Evolutionary conservation across 2,797 vertebrate species (phyloP), one percentile per base, ranked within the genome.

Genomic region (Bovichtus diacanthus): DNA sequence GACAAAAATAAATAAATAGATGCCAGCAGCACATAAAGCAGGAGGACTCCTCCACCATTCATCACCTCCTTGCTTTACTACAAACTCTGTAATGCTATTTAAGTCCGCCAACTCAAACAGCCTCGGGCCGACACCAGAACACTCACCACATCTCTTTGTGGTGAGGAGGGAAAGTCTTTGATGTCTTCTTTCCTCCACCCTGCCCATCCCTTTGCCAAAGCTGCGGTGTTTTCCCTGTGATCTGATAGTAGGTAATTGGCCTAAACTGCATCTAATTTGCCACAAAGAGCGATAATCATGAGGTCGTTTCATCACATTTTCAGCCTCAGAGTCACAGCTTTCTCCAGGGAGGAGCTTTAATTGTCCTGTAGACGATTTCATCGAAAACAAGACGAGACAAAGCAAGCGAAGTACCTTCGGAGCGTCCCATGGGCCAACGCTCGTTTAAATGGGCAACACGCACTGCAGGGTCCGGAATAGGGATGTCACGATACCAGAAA

Each of bases 221-320:
- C 12, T 13, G 65, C 43, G 75, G 83, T 68, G 23, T 92, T 94
- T 94, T 88, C 49, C 90, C 93, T 92, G 90, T 93, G 94, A 95
- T 95, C 93, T 94, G 92, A 94, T 93, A 94, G 95, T 95, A 95
- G 93, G 90, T 95, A 95, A 96, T 95, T 94, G 92, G 84, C 93
- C 94, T 90, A 96, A 96, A 95, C 94, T 95, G 94, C 93, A 86
- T 94, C 92, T 95, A 95, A 96, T 97, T 95, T 93, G 92, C 93
- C 93, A 92, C 91, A 95, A 65, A 74, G 92, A 88, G 92, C 89
- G 94, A 94, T 94, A 95, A 96, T 95, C 95, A 91, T 67, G 53
- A 93, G 88, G 90, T 81, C 74, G 94, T 95, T 95, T 93, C 91
- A 13, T 65, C 66, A 44, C 13, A 53, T 60, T n/a, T 34, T 54